Base-by-base conservation (phyloP, 2,113 vertebrate species). In the Chionodraco myersi region DNA sequence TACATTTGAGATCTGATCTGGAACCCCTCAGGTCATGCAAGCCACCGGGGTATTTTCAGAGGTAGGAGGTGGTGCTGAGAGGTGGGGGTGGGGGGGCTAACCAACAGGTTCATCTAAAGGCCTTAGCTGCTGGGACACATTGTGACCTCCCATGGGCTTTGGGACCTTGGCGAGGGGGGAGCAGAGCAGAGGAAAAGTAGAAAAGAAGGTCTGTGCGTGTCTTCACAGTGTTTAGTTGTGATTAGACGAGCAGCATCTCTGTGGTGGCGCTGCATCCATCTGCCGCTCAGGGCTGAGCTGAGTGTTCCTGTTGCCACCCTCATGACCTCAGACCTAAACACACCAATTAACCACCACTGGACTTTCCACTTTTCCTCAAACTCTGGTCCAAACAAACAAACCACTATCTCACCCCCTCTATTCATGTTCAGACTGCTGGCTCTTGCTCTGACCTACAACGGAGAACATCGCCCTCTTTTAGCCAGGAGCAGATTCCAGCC, bases 331-430 rank as follows among this genome's bases (percentile, higher is more conserved):
- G 76, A 88, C 79, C 86, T 79, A 88, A 88, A 92, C 88, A 91
- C 89, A 88, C 75, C 88, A 86, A 93, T 92, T 90, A 92, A 82
- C 89, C 89, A 92, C 89, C 88, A 63, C 79, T 87, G 91, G 91
- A 91, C 90, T 92, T 86, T 88, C 82, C 82, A 89, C 80, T 90
- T 86, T 77, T 72, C 77, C 61, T 85, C 72, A 68, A 83, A 82
- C 77, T 89, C 80, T 79, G 84, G 44, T 88, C 76, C 85, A 90
- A 89, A 90, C 86, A 93, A 92, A 91, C 86, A 88, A 83, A 70
- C 74, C 75, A 69, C 66, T 54, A 64, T 77, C 78, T 12, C 64
- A 62, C 52, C 77, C 79, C 72, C 78, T 75, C 69, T 34, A 66
- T 77, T 81, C 77, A 86, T 80, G 79, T 89, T 61, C 82, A 79